phyloP scores from a whole-genome alignment of 2,113 vertebrate genomes.

The Siniperca chuatsi region DNA sequence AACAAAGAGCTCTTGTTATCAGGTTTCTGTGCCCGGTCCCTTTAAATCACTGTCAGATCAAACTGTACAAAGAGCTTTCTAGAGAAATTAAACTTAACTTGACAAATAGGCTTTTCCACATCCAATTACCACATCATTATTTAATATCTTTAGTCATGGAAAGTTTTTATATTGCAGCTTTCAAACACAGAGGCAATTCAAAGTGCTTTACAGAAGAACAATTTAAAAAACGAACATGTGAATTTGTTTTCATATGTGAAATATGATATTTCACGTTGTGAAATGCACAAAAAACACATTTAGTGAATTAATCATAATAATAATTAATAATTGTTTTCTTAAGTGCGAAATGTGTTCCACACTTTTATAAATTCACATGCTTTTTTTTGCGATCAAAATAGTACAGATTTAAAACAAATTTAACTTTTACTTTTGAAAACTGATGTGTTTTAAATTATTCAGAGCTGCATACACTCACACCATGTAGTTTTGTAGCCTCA shows the following conservation, averaged over 20 bases:
- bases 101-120: not conserved
- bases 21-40: not conserved
- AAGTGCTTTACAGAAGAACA: not conserved
- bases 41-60: conserved; percentile 11
- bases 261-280: not conserved
- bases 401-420: not conserved
- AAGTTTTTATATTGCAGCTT: not conserved
- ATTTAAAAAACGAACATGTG: too few relatives aligned
- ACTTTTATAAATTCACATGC: not conserved
- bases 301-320: not conserved
- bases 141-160: not conserved
- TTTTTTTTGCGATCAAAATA: not conserved
- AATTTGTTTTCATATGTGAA: not conserved
- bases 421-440: not conserved
- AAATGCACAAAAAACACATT: not conserved
- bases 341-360: not conserved
- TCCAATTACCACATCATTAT: not conserved
- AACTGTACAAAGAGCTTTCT: conserved; percentile 9
- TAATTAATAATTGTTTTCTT: too few relatives aligned
- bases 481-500: not conserved
- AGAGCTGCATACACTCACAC: not conserved
- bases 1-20: conserved; percentile 30
- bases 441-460: not conserved
- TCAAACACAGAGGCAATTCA: not conserved
- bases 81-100: not conserved